A percentile compares a stretch with the other conserved stretches of the same genome.
Evolutionary conservation across 2,113 vertebrate genomes (phyloP).

Genomic region (Suricata suricatta): DNA sequence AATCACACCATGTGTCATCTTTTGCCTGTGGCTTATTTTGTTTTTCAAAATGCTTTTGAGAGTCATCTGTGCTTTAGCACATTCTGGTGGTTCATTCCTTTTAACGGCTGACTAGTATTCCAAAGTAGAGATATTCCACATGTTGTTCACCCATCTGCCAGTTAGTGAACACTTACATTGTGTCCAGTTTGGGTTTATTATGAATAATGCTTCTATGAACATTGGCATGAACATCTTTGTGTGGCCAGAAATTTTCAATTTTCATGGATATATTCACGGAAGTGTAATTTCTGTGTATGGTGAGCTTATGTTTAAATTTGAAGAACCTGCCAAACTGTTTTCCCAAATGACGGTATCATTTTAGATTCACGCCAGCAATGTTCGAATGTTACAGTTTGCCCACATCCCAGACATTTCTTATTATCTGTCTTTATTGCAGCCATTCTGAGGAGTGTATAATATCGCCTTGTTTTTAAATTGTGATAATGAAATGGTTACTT

Average conservation of each 20-base stretch:
- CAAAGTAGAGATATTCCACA: rapidly evolving
- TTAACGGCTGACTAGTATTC: background rate
- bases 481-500: background rate
- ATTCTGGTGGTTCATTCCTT: background rate
- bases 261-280: background rate
- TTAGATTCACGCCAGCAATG: background rate
- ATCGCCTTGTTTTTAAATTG: background rate
- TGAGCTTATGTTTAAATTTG: background rate
- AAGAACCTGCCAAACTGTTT: background rate
- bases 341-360: background rate
- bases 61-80: background rate
- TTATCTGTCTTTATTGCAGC: background rate
- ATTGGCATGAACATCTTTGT: background rate
- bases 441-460: background rate
- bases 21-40: background rate
- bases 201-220: background rate
- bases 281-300: background rate
- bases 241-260: background rate
- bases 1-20: background rate
- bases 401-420: background rate
- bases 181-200: background rate
- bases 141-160: background rate
- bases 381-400: background rate
- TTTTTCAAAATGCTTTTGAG: background rate
- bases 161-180: background rate